Evolutionary conservation across 2,888 invertebrate species (phyloP).

Genomic region (Spodoptera exigua): DNA sequence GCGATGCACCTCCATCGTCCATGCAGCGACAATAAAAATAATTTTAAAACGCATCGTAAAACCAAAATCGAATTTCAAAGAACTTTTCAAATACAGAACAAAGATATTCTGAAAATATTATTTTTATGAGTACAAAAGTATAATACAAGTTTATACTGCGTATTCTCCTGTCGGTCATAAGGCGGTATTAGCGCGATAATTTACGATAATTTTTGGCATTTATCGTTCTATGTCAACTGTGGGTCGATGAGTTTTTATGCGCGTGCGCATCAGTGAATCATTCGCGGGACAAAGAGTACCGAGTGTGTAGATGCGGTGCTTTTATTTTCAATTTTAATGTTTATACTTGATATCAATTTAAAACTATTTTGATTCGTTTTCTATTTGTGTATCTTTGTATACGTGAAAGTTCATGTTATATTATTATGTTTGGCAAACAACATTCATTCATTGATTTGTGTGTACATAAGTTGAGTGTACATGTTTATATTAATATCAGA

Average conservation of each 20-base stretch:
- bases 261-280: slow-evolving; percentile 72
- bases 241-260: slow-evolving; percentile 77
- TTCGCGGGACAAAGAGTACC: slow-evolving; percentile 60
- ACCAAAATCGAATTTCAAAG: slow-evolving; percentile 63
- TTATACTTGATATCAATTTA: background rate
- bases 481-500: no score
- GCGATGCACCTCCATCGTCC: slow-evolving; percentile 27
- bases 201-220: slow-evolving; percentile 81
- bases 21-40: slow-evolving; percentile 62
- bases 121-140: slow-evolving; percentile 74
- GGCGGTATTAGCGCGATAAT: slow-evolving; percentile 76
- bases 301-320: slow-evolving; percentile 37
- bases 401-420: no score
- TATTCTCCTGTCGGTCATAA: slow-evolving; percentile 78
- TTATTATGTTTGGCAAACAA: no score
- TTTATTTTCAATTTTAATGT: background rate
- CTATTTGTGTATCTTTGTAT: no score
- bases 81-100: slow-evolving; percentile 66
- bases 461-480: no score
- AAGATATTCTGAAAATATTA: slow-evolving; percentile 76
- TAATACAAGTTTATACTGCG: slow-evolving; percentile 75
- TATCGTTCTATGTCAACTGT: slow-evolving; percentile 81
- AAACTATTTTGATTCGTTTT: no score
- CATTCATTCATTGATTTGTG: no score
- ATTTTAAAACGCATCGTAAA: slow-evolving; percentile 62